These are phyloP conservation scores for Venturia canescens DNA, from an alignment of 1,140 invertebrate species.

Conservation along the genomic window DNA sequence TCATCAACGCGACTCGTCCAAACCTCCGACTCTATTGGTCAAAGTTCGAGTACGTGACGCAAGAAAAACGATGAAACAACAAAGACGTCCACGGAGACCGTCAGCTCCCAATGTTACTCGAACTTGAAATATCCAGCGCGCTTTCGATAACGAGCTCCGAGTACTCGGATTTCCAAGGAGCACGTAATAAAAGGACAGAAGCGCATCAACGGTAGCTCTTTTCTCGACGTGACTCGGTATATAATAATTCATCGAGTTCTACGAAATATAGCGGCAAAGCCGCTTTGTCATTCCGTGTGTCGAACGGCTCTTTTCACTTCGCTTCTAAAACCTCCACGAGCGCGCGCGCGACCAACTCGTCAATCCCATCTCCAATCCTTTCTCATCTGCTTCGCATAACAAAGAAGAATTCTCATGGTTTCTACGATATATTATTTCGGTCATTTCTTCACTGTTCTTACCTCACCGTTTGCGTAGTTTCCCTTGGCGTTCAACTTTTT, in stretches of 20 bases:
- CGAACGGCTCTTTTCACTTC: slow-evolving; percentile 24
- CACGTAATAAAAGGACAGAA: neutral
- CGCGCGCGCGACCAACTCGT: neutral
- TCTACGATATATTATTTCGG: no score
- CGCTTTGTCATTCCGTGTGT: slow-evolving; percentile 32
- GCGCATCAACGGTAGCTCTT: neutral
- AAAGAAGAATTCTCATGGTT: no score
- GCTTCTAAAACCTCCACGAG: neutral
- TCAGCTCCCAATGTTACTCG: neutral
- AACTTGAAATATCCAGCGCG: slow-evolving; percentile 1
- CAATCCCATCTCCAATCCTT: neutral
- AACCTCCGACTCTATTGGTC: no score
- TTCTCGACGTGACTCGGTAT: slow-evolving; percentile 10
- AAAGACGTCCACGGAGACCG: neutral
- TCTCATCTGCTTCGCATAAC: neutral
- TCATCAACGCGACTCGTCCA: no score
- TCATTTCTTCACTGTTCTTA: no score
- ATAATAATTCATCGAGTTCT: slow-evolving; percentile 35
- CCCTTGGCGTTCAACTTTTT: no score
- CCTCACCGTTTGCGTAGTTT: no score
- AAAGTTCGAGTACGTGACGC: no score
- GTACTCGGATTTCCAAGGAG: slow-evolving; percentile 25
- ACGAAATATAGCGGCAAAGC: slow-evolving; percentile 25
- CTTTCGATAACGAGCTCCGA: slow-evolving; percentile 29
- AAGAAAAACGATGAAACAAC: neutral